These are phyloP conservation scores for Sylvilagus bachmani DNA, from an alignment of 2,113 vertebrate genomes.

Conservation along the genomic window DNA sequence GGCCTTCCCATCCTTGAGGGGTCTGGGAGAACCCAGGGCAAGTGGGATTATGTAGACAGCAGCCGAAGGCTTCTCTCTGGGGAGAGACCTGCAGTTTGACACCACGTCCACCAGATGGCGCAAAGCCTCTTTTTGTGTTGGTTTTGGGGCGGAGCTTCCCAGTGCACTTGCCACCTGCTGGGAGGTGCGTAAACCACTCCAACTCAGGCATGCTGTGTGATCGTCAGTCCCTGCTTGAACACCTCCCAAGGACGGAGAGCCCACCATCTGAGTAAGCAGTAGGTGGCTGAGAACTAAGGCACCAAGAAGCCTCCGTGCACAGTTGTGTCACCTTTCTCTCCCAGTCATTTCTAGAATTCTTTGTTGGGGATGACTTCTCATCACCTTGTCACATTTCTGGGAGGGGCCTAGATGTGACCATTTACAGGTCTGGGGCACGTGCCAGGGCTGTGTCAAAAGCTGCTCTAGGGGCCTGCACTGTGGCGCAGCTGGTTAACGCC, in stretches of 20 bases:
- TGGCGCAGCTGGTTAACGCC: no score
- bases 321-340: background rate
- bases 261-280: background rate
- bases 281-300: background rate
- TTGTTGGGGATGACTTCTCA: background rate
- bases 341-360: background rate
- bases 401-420: background rate
- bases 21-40: background rate
- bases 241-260: background rate
- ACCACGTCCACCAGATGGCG: constrained; percentile 46
- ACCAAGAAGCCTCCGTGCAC: background rate
- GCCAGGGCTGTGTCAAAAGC: background rate
- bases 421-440: background rate
- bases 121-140: background rate
- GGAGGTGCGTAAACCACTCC: background rate
- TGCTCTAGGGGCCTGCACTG: no score
- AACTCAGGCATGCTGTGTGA: background rate
- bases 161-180: no score
- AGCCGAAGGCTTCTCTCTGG: background rate
- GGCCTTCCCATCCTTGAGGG: background rate
- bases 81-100: constrained; percentile 38
- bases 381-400: background rate
- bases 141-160: rapidly evolving
- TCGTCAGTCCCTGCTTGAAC: background rate
- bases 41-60: no score